Base-by-base conservation (phyloP, 64 coral and sea anemone genomes). In the Porites lutea region DNA sequence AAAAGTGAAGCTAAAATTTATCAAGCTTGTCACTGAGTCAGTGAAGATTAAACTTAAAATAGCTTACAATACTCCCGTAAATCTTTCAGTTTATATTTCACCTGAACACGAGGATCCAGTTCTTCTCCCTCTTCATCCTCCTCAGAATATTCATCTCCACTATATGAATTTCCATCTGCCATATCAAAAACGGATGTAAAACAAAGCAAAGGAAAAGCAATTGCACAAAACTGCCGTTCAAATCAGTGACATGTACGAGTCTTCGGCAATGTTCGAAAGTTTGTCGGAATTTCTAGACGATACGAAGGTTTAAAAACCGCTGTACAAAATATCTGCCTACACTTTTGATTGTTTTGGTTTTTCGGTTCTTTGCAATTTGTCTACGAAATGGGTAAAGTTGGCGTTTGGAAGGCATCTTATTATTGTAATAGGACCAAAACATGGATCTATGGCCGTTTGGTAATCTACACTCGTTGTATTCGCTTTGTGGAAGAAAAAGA, bases 371-470 rank as follows among this genome's bases (percentile, higher is more conserved):
- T 37, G 1, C 27, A 37, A 37, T 37, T 37, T 37, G 27, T 1
- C 27, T 19, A 11, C 16, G 87, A 79, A 50, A 97, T 97, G 95
- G 54, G 75, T 48, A 94, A 78, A 87, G 68, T 97, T 18, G 87
- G 85, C 48, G 88, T 94, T 55, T 99, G 97, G 94, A 96, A 94
- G 52, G 97, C 97, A 16, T 96, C 94, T 23, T 99, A 99, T 78
- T 99, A 96, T 65, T 90, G 86, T 61, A 88, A 83, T 55, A 75
- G 64, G 8, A 94, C 75, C 11, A 91, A 74, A 91, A 88, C 75
- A 53, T 99, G 97, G 97, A 53, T 94, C 7, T 91, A 96, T 67
- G 97, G 97, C 66, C 93, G 54, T 21, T 46, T 99, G 60, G 22
- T 86, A 8, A 46, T 96, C 7, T 96, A 72, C 51, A 92, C 97